Conservation (phyloP, 2,888 invertebrate species). For the Drosophila austrosaltans region DNA sequence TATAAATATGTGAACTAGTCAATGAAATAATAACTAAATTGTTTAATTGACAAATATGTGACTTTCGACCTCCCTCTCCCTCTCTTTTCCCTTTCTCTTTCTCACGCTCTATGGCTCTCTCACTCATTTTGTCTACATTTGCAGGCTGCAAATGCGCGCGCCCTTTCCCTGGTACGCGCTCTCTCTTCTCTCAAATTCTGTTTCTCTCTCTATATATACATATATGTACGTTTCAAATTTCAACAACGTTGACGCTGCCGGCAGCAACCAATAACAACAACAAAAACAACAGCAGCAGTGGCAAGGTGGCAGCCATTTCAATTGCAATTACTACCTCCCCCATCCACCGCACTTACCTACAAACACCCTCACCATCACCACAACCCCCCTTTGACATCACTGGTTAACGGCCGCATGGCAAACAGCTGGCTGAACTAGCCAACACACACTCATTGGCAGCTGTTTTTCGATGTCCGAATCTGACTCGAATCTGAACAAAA, state of each 20-base stretch:
- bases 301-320: slow-evolving; percentile 33
- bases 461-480: slow-evolving; percentile 16
- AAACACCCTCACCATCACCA: not conserved
- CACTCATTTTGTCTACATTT: slow-evolving; percentile 7
- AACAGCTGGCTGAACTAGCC: slow-evolving; percentile 32
- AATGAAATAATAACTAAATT: slow-evolving; percentile 42
- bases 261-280: slow-evolving; percentile 16
- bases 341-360: too few relatives aligned
- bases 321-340: slow-evolving; percentile 21
- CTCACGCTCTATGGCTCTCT: not conserved
- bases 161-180: slow-evolving; percentile 29
- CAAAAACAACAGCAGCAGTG: slow-evolving; percentile 21
- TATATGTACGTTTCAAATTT: slow-evolving; percentile 36
- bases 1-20: slow-evolving; percentile 29
- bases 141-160: slow-evolving; percentile 49
- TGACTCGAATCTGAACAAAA: slow-evolving; percentile 8
- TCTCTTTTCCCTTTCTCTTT: slow-evolving; percentile 18
- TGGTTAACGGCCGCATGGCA: slow-evolving; percentile 18
- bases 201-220: slow-evolving; percentile 9
- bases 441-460: slow-evolving; percentile 25
- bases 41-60: slow-evolving; percentile 43
- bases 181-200: slow-evolving; percentile 7
- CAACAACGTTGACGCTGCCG: slow-evolving; percentile 34
- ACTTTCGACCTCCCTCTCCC: slow-evolving; percentile 6
- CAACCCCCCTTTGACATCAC: not conserved